These are phyloP conservation scores for Rhinichthys klamathensis DNA, from an alignment of 2,113 vertebrate genomes.

Conservation along the genomic window DNA sequence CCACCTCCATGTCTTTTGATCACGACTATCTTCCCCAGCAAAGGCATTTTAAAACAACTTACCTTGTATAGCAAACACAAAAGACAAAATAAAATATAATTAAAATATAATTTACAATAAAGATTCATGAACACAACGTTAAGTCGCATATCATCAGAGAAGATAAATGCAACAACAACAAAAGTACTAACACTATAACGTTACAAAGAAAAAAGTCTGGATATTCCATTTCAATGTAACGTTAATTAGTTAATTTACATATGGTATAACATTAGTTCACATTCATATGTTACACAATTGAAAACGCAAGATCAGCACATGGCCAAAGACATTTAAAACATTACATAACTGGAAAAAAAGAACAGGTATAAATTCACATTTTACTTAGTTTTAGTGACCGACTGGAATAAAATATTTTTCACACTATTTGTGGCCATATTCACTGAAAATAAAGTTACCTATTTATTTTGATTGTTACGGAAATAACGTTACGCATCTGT, in stretches of 20 bases:
- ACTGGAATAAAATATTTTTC: background rate
- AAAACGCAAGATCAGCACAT: slow-evolving; percentile 8
- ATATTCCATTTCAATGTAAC: background rate
- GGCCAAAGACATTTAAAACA: slow-evolving; percentile 10
- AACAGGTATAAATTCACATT: background rate
- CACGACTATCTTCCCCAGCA: slow-evolving; percentile 83
- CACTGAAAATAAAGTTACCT: background rate
- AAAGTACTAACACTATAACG: too few relatives aligned
- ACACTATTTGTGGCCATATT: background rate
- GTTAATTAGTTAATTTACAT: background rate
- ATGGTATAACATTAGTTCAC: background rate
- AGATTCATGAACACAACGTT: background rate
- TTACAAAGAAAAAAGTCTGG: background rate
- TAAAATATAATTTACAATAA: background rate
- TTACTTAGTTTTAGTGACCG: background rate
- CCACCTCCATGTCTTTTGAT: slow-evolving; percentile 81
- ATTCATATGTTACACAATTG: background rate
- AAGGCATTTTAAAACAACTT: slow-evolving; percentile 76
- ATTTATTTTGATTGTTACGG: background rate
- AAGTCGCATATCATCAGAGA: background rate
- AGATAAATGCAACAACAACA: background rate
- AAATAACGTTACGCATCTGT: background rate
- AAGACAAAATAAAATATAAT: background rate
- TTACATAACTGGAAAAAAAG: background rate
- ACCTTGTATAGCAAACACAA: slow-evolving; percentile 44